Percentiles rank a stretch among this genome's conserved stretches.
Evolutionary conservation across 2,888 invertebrate genomes (phyloP).

Genomic region (Apotomis capreana): DNA sequence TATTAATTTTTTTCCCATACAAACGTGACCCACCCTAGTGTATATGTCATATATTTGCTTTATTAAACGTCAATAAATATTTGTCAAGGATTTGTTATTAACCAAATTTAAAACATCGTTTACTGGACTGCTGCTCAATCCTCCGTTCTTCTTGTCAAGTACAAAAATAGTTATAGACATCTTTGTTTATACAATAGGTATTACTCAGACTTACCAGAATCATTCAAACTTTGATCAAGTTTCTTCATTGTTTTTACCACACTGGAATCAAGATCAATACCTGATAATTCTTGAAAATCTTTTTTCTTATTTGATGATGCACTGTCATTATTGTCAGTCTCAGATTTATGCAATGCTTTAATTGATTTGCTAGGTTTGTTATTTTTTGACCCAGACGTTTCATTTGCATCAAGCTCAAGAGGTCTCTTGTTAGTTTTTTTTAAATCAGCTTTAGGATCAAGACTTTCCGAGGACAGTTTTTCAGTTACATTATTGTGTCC

Average conservation of each 20-base stretch:
- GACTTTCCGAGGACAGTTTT: not conserved
- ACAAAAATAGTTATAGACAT: too few relatives aligned
- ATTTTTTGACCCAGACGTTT: not conserved
- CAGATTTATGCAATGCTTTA: constrained; percentile 31
- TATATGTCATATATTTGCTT: too few relatives aligned
- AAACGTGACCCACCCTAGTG: too few relatives aligned
- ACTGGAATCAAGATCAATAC: constrained; percentile 43
- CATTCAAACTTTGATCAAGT: constrained; percentile 67
- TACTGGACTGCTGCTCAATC: too few relatives aligned
- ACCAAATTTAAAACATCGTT: too few relatives aligned
- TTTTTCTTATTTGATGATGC: constrained; percentile 44
- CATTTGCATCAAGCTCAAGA: not conserved
- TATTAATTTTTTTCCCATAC: too few relatives aligned
- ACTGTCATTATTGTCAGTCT: constrained; percentile 42
- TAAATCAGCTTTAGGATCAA: not conserved
- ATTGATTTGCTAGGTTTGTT: constrained; percentile 39
- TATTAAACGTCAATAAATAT: too few relatives aligned
- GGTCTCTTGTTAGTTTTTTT: constrained; percentile 12
- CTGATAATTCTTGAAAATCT: constrained; percentile 49
- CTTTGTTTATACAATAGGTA: not conserved
- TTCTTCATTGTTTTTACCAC: constrained; percentile 53
- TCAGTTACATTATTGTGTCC: not conserved
- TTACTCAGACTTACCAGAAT: constrained; percentile 61
- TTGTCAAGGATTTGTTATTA: too few relatives aligned
- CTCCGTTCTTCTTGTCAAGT: too few relatives aligned